Evolutionary conservation across 2,797 vertebrate genomes (phyloP).

Genomic region (Anguilla marmorata): DNA sequence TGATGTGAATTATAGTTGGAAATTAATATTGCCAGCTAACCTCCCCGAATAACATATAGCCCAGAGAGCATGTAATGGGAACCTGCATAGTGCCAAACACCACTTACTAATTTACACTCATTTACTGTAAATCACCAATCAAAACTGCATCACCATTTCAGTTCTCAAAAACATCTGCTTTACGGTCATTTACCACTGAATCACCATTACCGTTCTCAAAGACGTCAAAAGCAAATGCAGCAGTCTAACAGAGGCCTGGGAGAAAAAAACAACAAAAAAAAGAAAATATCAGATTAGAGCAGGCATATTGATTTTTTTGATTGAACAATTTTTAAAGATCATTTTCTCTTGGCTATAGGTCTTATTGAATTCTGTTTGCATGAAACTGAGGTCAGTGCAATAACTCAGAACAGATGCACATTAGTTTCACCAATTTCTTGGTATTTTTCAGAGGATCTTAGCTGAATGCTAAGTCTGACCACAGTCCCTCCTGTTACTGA

Average conservation of each 20-base stretch:
- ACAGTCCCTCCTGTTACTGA: background rate
- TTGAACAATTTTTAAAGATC: background rate
- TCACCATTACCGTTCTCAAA: background rate
- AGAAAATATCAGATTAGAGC: background rate
- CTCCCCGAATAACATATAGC: too few relatives aligned
- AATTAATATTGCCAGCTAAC: background rate
- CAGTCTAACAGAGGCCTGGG: background rate
- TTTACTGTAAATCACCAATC: background rate
- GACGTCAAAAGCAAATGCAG: background rate
- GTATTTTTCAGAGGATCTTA: background rate
- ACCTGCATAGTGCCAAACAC: too few relatives aligned
- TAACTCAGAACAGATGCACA: background rate
- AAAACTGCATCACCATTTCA: background rate
- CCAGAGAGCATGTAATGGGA: background rate
- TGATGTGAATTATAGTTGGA: background rate
- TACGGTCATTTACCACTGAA: background rate
- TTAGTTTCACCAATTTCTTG: background rate
- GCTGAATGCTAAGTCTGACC: background rate
- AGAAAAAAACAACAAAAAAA: background rate
- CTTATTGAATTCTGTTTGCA: background rate
- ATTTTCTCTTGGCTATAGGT: background rate
- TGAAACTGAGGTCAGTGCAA: background rate
- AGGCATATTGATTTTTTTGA: background rate
- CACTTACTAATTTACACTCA: background rate
- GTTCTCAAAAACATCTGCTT: background rate